Conservation (phyloP, 2,888 invertebrate genomes). For the Lasioglossum morio region DNA sequence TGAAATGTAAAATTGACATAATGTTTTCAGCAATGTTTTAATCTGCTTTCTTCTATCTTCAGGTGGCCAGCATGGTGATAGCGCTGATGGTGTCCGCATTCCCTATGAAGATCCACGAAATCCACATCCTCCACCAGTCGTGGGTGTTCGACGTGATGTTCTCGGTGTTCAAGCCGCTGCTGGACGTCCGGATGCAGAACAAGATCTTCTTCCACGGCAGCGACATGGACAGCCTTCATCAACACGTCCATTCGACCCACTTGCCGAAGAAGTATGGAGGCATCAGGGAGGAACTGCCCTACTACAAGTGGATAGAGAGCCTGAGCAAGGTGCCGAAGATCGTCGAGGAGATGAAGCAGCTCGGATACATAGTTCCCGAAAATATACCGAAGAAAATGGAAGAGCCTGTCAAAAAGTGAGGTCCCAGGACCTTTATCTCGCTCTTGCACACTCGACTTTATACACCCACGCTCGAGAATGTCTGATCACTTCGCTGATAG, state of each 20-base stretch:
- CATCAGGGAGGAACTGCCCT: constrained; percentile 89
- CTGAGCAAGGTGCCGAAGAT: constrained; percentile 87
- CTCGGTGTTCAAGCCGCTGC: constrained; percentile 91
- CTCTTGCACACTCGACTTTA: background rate
- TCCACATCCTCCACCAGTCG: constrained; percentile 92
- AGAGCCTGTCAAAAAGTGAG: constrained; percentile 2
- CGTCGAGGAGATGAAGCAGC: constrained; percentile 87
- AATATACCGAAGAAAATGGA: constrained; percentile 60
- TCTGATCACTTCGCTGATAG: background rate
- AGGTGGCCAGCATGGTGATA: constrained; percentile 82
- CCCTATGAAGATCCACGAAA: constrained; percentile 90
- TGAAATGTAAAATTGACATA: background rate
- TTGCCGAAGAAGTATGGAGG: constrained; percentile 91
- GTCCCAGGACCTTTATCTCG: background rate
- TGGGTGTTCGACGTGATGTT: constrained; percentile 93
- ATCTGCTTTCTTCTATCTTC: background rate
- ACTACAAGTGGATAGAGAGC: constrained; percentile 90
- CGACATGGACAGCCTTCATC: constrained; percentile 90
- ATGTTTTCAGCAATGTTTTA: background rate
- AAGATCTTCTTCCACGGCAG: constrained; percentile 90
- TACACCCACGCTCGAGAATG: background rate
- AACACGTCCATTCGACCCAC: constrained; percentile 89
- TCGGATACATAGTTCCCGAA: constrained; percentile 87
- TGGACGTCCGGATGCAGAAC: constrained; percentile 89
- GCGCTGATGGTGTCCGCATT: constrained; percentile 87